phyloP scores from a whole-genome alignment of 2,888 invertebrate species.

The Cerceris rybyensis region DNA sequence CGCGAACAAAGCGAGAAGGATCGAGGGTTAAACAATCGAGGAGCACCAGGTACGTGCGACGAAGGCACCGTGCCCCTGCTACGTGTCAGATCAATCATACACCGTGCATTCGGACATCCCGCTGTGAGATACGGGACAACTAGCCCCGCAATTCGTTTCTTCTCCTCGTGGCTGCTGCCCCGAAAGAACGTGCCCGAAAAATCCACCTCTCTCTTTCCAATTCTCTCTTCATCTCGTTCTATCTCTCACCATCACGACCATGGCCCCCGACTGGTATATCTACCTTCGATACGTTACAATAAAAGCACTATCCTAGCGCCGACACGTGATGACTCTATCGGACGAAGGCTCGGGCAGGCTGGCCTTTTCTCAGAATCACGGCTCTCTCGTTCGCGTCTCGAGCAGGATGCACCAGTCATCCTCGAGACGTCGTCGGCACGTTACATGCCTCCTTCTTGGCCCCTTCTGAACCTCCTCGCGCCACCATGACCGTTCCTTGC shows the following conservation, averaged over 20 bases:
- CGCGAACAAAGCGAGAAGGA: slow-evolving; percentile 14
- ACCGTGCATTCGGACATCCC: slow-evolving; percentile 69
- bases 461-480: slow-evolving; percentile 28
- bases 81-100: slow-evolving; percentile 81
- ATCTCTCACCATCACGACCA: slow-evolving; percentile 18
- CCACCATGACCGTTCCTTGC: slow-evolving; percentile 9
- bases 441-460: slow-evolving; percentile 50
- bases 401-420: slow-evolving; percentile 69
- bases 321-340: slow-evolving; percentile 76
- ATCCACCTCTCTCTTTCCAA: slow-evolving; percentile 1
- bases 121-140: slow-evolving; percentile 77
- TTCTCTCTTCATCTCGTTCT: slow-evolving; percentile 1
- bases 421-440: slow-evolving; percentile 69
- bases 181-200: slow-evolving; percentile 53
- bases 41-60: slow-evolving; percentile 54
- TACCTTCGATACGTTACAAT: slow-evolving; percentile 70
- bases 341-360: slow-evolving; percentile 55
- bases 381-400: slow-evolving; percentile 53
- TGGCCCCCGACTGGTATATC: slow-evolving; percentile 53
- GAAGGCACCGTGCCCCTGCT: slow-evolving; percentile 50
- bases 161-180: slow-evolving; percentile 52
- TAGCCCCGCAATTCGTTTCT: slow-evolving; percentile 70
- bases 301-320: slow-evolving; percentile 72
- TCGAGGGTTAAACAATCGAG: slow-evolving; percentile 10
- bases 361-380: slow-evolving; percentile 71